phyloP scores from a whole-genome alignment of 1,140 invertebrate genomes.

The Drosophila arizonae region DNA sequence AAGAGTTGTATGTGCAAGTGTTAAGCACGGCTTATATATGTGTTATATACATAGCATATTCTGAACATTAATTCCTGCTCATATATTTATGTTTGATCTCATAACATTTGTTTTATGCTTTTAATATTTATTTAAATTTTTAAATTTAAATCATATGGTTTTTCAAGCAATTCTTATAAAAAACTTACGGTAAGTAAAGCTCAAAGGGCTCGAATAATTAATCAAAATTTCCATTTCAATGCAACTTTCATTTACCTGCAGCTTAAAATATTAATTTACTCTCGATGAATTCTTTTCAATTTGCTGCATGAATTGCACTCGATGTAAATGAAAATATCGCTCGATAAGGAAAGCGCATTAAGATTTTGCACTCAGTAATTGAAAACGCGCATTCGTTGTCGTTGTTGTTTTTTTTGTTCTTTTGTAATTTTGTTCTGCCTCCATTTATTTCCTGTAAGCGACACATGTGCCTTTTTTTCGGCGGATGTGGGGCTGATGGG shows the following conservation, averaged over 20 bases:
- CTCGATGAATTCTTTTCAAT: conserved; percentile 26
- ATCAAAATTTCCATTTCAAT: conserved; percentile 2
- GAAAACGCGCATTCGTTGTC: conserved; percentile 30
- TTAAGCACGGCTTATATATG: not conserved
- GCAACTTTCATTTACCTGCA: conserved; percentile 1
- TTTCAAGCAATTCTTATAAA: not conserved
- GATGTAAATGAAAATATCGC: conserved; percentile 34
- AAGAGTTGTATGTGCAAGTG: not conserved
- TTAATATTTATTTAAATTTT: no score
- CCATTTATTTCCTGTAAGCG: conserved; percentile 21
- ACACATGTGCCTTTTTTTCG: conserved; percentile 25
- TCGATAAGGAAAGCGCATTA: conserved; percentile 47
- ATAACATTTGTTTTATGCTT: no score
- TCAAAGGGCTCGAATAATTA: not conserved
- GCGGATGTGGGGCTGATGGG: conserved; percentile 9
- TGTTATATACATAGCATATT: not conserved
- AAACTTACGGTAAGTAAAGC: not conserved
- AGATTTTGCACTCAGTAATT: conserved; percentile 36
- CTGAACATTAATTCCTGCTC: no score
- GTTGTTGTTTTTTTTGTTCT: conserved; percentile 16
- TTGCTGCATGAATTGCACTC: conserved; percentile 30
- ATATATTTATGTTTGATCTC: no score
- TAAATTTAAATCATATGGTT: no score
- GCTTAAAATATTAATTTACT: conserved; percentile 31
- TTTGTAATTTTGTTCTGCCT: not conserved